Base-by-base conservation (phyloP, 35 echinoderm and acorn worm species). In the Heliocidaris erythrogramma region DNA sequence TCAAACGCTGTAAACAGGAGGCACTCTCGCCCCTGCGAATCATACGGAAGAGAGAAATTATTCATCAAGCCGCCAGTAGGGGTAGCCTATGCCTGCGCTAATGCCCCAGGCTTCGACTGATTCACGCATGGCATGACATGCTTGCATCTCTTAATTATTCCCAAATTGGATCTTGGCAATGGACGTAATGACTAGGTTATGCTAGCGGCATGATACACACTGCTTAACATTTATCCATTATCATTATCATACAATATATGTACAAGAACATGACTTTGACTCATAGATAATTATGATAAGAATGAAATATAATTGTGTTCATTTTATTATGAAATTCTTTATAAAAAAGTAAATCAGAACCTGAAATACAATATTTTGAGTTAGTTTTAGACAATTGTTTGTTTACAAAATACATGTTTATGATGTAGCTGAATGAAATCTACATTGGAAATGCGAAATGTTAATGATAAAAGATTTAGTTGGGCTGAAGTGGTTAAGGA, bases 61-160 rank as follows among this genome's bases (percentile, higher is more conserved):
- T 78, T 89, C 47, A 89, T 89, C 29, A 18, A 89, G 32, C 29
- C 30, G 10, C 47, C 87, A 89, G 32, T 42, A 47, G 31, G 11
- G 87, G 30, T 13, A 89, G 32, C 31, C 87, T 24, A 2, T 32
- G 14, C 47, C 87, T 89, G 87, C 14, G 47, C 2, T 89, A 47
- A 89, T 47, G 31, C 31, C 87, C 47, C 31, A 31, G 87, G 87
- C 87, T 89, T 14, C 31, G 0, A 17, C 31, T 89, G 87, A 89
- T 89, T 89, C 87, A 89, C 87, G 87, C 87, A 89, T 89, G 87
- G 87, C 31, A 48, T 89, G 47, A 89, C 32, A n/a, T 89, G 30
- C 87, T 13, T 48, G 87, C 87, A 78, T 78, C 65, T 78, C 65
- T 78, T 78, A 78, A 78, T 78, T 78, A 78, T 78, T 27, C 65